Conservation (phyloP, 2,113 vertebrate species). For the Mormoops blainvillei region DNA sequence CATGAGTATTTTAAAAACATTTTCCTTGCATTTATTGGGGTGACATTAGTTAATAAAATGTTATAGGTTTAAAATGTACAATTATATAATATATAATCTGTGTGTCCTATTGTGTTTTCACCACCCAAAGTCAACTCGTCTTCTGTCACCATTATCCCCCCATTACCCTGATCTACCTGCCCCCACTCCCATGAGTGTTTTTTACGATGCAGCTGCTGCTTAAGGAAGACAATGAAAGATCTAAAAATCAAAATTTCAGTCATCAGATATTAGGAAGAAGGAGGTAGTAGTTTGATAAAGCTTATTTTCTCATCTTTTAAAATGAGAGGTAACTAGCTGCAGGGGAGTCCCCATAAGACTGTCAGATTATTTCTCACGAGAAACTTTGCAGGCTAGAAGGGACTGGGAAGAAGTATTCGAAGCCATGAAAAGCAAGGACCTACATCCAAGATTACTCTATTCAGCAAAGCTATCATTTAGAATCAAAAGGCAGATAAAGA, state of each 20-base stretch:
- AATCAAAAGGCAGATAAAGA: no score
- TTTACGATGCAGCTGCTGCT: background rate
- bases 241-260: conserved; percentile 7
- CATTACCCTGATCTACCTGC: background rate
- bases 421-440: no score
- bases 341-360: no score
- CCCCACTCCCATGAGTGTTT: background rate
- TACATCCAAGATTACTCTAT: no score
- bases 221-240: background rate
- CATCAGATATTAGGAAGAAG: background rate
- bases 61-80: background rate
- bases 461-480: no score
- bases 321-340: background rate
- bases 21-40: background rate
- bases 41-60: background rate
- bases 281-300: background rate
- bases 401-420: no score
- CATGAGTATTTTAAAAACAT: background rate
- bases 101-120: background rate
- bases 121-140: background rate
- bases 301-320: background rate
- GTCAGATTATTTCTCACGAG: no score
- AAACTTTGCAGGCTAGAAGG: no score
- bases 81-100: background rate
- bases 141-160: background rate